Percentiles rank a stretch among this genome's conserved stretches.
phyloP scores from a whole-genome alignment of 2,113 vertebrate species.

The Synchiropus splendidus region DNA sequence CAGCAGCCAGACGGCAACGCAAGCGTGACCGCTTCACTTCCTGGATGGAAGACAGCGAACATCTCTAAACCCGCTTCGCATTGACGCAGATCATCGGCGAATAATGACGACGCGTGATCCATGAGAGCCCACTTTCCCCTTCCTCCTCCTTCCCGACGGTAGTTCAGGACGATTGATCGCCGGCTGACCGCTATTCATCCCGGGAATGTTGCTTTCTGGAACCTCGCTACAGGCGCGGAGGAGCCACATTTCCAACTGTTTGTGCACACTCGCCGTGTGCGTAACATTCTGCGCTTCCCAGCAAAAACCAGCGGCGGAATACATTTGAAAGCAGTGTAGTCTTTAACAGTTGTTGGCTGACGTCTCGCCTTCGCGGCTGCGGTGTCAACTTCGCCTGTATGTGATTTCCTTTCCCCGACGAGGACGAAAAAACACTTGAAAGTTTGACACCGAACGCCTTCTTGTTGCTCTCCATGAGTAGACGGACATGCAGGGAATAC shows the following conservation, averaged over 20 bases:
- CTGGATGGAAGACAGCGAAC: conserved; percentile 84
- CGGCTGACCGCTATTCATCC: conserved; percentile 41
- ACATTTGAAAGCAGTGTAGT: too few relatives aligned
- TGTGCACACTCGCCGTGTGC: conserved; percentile 37
- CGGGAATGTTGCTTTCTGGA: conserved; percentile 63
- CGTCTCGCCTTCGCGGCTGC: conserved; percentile 33
- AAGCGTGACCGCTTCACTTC: conserved; percentile 73
- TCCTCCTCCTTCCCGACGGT: background rate
- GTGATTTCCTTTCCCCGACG: conserved; percentile 27
- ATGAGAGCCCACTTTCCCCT: conserved; percentile 35
- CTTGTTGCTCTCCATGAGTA: conserved; percentile 80
- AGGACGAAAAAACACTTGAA: conserved; percentile 30
- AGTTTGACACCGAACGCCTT: conserved; percentile 70
- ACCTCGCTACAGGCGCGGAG: conserved; percentile 54
- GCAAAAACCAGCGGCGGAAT: too few relatives aligned
- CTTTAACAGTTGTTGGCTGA: too few relatives aligned
- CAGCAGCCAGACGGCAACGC: conserved; percentile 45
- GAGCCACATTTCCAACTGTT: conserved; percentile 47
- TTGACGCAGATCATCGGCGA: conserved; percentile 55
- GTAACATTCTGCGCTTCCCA: conserved; percentile 47
- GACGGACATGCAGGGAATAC: conserved; percentile 94
- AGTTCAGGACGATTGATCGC: conserved; percentile 54
- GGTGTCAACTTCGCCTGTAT: conserved; percentile 43
- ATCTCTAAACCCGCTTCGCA: too few relatives aligned
- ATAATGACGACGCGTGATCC: conserved; percentile 57